Evolutionary conservation across 2,797 vertebrate species (phyloP).

Genomic region (Decapterus maruadsi): DNA sequence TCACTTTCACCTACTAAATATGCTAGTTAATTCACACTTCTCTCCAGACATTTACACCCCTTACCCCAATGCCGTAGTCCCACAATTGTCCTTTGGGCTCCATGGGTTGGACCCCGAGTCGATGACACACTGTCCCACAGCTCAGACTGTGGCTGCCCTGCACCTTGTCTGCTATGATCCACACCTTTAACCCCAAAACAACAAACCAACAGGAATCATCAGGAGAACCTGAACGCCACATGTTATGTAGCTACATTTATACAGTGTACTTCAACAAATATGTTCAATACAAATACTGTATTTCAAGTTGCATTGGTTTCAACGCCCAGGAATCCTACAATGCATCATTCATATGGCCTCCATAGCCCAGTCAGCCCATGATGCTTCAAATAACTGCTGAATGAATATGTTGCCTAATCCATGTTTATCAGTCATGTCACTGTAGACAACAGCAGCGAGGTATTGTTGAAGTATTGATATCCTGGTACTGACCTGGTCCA

Average conservation of each 20-base stretch:
- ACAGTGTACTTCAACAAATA: not conserved
- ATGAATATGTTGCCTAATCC: not conserved
- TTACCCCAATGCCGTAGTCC: slow-evolving; percentile 98
- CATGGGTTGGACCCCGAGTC: slow-evolving; percentile 90
- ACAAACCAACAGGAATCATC: slow-evolving; percentile 1
- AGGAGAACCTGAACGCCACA: too few species aligned
- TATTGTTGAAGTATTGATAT: not conserved
- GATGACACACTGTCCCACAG: slow-evolving; percentile 94
- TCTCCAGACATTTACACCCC: too few species aligned
- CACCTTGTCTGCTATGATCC: slow-evolving; percentile 98
- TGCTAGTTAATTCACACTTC: too few species aligned
- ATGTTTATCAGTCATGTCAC: not conserved
- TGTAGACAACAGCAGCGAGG: not conserved
- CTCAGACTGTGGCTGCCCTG: slow-evolving; percentile 97
- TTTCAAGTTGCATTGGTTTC: not conserved
- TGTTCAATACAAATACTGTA: not conserved
- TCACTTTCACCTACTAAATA: not conserved
- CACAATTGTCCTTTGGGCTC: slow-evolving; percentile 92
- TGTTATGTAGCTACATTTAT: too few species aligned
- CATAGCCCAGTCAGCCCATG: not conserved
- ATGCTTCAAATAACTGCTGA: not conserved
- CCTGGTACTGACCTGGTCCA: slow-evolving; percentile 92
- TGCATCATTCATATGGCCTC: not conserved
- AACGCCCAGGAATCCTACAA: not conserved
- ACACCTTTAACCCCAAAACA: slow-evolving; percentile 85